These are phyloP conservation scores for Glossosoma conforme DNA, from an alignment of 1,140 invertebrate genomes.

Conservation along the genomic window DNA sequence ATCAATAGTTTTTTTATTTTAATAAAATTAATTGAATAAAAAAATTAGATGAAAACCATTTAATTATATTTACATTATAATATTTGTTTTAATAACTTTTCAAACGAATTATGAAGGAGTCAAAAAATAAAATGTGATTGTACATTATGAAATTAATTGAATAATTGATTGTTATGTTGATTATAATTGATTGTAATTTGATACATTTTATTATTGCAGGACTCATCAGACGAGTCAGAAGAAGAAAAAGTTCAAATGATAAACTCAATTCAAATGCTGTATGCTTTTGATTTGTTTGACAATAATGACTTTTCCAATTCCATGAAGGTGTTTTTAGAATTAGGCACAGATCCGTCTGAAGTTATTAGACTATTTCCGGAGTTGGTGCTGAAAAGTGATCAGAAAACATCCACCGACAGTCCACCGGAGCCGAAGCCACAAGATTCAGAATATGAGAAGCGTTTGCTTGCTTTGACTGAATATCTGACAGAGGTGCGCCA, in stretches of 20 bases:
- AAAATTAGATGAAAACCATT: too few species aligned
- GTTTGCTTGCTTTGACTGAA: constrained; percentile 81
- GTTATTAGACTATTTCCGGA: constrained; percentile 93
- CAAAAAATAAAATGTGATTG: too few species aligned
- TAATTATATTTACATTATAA: too few species aligned
- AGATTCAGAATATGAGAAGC: constrained; percentile 81
- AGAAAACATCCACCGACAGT: constrained; percentile 51
- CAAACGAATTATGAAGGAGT: too few species aligned
- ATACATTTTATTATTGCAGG: constrained; percentile 53
- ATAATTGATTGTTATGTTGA: not conserved
- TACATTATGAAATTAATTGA: not conserved
- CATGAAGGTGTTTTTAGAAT: constrained; percentile 84
- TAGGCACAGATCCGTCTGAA: constrained; percentile 88
- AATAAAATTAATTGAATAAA: too few species aligned
- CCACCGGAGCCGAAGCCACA: constrained; percentile 58
- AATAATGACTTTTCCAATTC: constrained; percentile 83
- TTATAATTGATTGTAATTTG: constrained; percentile 7
- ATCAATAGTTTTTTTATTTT: too few species aligned
- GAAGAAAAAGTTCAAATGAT: constrained; percentile 77
- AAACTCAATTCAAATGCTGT: constrained; percentile 82
- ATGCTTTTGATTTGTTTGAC: constrained; percentile 87
- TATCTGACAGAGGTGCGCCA: constrained; percentile 77
- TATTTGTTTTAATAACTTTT: too few species aligned
- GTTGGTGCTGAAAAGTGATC: constrained; percentile 59
- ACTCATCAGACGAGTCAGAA: constrained; percentile 74